Conservation (phyloP, 2,888 invertebrate genomes). For the Eupithecia vulgata region DNA sequence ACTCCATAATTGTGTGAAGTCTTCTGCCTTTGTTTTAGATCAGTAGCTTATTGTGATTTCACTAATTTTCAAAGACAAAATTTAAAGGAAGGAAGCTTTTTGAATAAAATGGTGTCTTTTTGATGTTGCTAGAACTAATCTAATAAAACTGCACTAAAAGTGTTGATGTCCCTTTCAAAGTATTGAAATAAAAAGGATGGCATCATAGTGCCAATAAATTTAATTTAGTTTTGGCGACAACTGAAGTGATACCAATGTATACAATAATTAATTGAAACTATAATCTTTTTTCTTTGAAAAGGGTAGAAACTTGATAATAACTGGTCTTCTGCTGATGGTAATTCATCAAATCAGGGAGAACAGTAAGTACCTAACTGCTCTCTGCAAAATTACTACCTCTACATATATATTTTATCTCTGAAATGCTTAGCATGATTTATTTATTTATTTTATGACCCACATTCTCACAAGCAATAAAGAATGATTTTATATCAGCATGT, state of each 20-base stretch:
- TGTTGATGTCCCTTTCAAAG: no score
- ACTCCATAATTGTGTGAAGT: slow-evolving; percentile 40
- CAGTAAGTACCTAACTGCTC: slow-evolving; percentile 5
- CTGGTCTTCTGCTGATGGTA: slow-evolving; percentile 1
- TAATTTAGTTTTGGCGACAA: no score
- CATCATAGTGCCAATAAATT: no score
- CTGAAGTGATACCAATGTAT: no score
- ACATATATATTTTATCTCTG: not conserved
- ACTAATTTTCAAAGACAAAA: not conserved
- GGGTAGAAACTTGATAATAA: not conserved
- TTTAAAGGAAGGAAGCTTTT: not conserved
- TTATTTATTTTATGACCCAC: not conserved
- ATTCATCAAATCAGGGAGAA: not conserved
- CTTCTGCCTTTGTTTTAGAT: slow-evolving; percentile 21
- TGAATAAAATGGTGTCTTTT: not conserved
- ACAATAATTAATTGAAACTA: not conserved
- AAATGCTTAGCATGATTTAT: not conserved
- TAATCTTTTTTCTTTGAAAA: not conserved
- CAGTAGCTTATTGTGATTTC: not conserved
- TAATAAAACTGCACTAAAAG: no score
- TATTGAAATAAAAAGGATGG: no score
- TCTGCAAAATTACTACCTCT: not conserved
- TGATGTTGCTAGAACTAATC: no score
- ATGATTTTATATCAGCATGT: slow-evolving; percentile 22
- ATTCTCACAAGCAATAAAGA: not conserved